Percentiles rank a stretch among this genome's conserved stretches.
phyloP scores from a whole-genome alignment of 2,797 vertebrate species.

The Danio albolineatus region DNA sequence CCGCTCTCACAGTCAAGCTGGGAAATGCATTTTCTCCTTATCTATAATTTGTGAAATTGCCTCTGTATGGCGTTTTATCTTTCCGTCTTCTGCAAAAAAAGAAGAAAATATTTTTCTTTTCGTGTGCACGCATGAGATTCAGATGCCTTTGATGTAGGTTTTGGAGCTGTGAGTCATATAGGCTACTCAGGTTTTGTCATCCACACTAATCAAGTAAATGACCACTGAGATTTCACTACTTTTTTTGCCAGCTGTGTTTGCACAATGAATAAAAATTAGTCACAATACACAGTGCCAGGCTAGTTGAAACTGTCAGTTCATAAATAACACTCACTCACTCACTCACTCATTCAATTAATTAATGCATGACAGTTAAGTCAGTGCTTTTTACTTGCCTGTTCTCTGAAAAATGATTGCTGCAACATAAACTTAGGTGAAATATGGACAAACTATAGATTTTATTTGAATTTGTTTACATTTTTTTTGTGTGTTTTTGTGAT shows the following conservation, averaged over 20 bases:
- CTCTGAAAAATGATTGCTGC: too few species aligned
- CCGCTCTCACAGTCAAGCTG: conserved; percentile 25
- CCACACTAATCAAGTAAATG: conserved; percentile 27
- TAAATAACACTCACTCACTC: conserved; percentile 2
- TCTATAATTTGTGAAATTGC: conserved; percentile 31
- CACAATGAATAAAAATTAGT: background rate
- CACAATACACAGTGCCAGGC: background rate
- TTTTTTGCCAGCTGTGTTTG: conserved; percentile 27
- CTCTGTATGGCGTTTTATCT: conserved; percentile 22
- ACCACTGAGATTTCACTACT: conserved; percentile 1
- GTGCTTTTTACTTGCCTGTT: background rate
- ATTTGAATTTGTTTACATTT: too few species aligned
- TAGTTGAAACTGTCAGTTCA: conserved; percentile 8
- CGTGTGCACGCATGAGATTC: background rate
- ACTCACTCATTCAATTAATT: background rate
- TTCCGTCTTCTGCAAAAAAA: background rate
- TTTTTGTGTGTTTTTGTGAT: too few species aligned
- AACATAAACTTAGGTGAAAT: too few species aligned
- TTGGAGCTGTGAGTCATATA: conserved; percentile 11
- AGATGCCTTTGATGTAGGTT: conserved; percentile 1
- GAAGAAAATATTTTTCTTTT: conserved; percentile 3
- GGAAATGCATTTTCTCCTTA: conserved; percentile 31
- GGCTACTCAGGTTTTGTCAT: background rate
- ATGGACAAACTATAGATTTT: too few species aligned
- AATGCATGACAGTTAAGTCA: background rate